Conservation (phyloP, 2,888 invertebrate species). For the Netelia fuscicornis region DNA sequence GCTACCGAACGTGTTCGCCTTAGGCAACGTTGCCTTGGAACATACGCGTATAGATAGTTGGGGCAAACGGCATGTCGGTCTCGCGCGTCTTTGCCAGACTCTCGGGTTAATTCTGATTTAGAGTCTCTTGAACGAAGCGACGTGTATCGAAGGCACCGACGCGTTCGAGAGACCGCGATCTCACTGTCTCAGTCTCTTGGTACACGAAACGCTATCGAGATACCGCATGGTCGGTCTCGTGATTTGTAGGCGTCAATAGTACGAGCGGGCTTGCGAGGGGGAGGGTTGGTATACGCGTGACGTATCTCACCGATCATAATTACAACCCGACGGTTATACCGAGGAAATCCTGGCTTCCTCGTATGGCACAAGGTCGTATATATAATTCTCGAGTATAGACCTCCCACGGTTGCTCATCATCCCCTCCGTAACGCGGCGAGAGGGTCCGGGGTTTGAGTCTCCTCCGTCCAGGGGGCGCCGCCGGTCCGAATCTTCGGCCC, state of each 20-base stretch:
- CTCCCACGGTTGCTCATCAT: constrained; percentile 38
- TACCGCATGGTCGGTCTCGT: constrained; percentile 78
- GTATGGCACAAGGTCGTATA: constrained; percentile 31
- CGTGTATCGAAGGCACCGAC: constrained; percentile 45
- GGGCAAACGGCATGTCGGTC: constrained; percentile 37
- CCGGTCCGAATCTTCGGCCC: constrained; percentile 58
- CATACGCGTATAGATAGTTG: background rate
- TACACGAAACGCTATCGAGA: constrained; percentile 74
- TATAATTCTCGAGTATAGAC: constrained; percentile 11
- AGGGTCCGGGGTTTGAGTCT: constrained; percentile 29
- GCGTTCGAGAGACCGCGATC: constrained; percentile 49
- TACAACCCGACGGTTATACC: constrained; percentile 81
- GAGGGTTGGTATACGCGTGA: constrained; percentile 80
- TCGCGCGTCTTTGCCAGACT: constrained; percentile 60
- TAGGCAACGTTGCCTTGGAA: background rate
- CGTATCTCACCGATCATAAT: constrained; percentile 85
- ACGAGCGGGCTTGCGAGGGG: constrained; percentile 19
- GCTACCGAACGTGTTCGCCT: constrained; percentile 52
- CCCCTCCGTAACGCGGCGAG: constrained; percentile 44
- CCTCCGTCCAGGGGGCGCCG: constrained; percentile 60
- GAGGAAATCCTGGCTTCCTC: constrained; percentile 73
- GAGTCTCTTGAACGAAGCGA: constrained; percentile 42
- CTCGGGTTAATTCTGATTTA: constrained; percentile 67
- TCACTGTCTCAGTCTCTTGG: constrained; percentile 22
- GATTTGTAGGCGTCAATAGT: constrained; percentile 84